phyloP scores from a whole-genome alignment of 2,888 invertebrate genomes.

The Apomyelois bistriatella region DNA sequence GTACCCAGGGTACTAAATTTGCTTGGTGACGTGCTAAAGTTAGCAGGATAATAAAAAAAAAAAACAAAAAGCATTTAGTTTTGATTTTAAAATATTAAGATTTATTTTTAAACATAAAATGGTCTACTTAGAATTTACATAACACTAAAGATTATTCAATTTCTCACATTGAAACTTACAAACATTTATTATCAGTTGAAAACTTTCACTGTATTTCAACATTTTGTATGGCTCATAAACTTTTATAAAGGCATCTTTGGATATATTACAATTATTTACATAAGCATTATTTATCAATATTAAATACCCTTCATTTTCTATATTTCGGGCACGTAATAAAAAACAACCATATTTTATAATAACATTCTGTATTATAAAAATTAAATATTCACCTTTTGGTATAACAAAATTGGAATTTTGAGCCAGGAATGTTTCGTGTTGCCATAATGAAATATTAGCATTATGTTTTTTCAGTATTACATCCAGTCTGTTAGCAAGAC shows the following conservation, averaged over 20 bases:
- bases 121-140: neutral
- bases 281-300: constrained; percentile 51
- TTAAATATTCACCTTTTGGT: constrained; percentile 47
- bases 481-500: constrained; percentile 63
- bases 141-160: neutral
- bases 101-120: neutral
- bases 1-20: too few species aligned
- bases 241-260: constrained; percentile 42
- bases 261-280: constrained; percentile 38
- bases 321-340: constrained; percentile 44
- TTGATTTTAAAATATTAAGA: neutral
- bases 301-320: constrained; percentile 37
- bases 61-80: neutral
- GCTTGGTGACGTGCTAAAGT: too few species aligned
- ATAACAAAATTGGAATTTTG: constrained; percentile 61
- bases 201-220: constrained; percentile 31
- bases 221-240: constrained; percentile 55
- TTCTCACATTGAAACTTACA: constrained; percentile 57
- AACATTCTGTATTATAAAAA: constrained; percentile 48
- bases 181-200: constrained; percentile 56
- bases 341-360: constrained; percentile 53
- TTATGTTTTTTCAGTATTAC: constrained; percentile 66
- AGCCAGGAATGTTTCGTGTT: constrained; percentile 75
- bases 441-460: constrained; percentile 69
- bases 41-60: too few species aligned